These are phyloP conservation scores for Steatornis caripensis DNA, from an alignment of 2,113 vertebrate genomes.

Conservation along the genomic window DNA sequence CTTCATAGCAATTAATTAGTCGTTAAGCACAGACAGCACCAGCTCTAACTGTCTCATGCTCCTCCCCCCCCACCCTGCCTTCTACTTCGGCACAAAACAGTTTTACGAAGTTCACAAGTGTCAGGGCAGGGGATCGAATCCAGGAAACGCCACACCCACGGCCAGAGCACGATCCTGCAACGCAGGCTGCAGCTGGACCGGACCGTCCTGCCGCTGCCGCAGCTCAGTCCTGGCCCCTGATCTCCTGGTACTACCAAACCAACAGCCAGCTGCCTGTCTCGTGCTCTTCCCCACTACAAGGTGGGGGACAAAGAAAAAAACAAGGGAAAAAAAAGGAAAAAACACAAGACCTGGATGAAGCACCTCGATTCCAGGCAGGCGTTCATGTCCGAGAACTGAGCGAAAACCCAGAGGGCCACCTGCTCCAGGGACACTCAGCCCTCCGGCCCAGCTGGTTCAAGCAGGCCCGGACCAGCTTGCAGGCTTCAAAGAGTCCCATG, in stretches of 20 bases:
- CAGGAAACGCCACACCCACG: background rate
- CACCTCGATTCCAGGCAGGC: background rate
- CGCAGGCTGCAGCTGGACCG: accelerated
- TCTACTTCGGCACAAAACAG: background rate
- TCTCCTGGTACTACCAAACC: background rate
- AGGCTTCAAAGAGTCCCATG: conserved; percentile 15
- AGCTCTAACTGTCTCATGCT: background rate
- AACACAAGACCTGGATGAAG: background rate
- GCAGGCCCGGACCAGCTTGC: background rate
- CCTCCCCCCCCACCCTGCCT: background rate
- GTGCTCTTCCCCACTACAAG: background rate
- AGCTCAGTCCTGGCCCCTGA: background rate
- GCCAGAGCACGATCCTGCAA: accelerated
- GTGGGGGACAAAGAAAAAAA: background rate
- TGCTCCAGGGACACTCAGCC: conserved; percentile 31
- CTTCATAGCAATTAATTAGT: background rate
- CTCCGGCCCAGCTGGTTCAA: background rate
- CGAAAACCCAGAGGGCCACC: background rate
- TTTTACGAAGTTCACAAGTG: background rate
- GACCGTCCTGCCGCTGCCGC: background rate
- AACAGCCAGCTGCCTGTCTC: background rate
- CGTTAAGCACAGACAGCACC: background rate
- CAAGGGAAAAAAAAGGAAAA: background rate
- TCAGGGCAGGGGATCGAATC: background rate
- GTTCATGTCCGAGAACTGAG: background rate